These are phyloP conservation scores for Polylopha cassiicola DNA, from an alignment of 2,888 invertebrate species.

Conservation along the genomic window DNA sequence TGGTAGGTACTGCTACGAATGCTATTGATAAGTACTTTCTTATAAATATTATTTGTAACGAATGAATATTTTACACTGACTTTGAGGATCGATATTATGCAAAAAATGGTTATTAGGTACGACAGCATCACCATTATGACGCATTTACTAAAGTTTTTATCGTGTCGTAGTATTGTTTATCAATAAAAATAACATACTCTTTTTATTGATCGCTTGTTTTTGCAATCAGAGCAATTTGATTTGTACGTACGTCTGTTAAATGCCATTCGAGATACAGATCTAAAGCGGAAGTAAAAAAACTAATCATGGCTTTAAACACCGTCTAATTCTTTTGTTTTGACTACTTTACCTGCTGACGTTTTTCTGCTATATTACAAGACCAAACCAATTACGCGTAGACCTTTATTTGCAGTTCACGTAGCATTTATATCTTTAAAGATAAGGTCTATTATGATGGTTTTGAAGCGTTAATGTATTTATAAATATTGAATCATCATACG, in stretches of 20 bases:
- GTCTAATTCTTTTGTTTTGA: conserved; percentile 24
- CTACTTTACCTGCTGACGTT: conserved; percentile 14
- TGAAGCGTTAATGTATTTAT: neutral
- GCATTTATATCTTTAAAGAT: neutral
- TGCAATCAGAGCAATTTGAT: conserved; percentile 9
- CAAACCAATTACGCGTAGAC: conserved; percentile 9
- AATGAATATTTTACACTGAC: too few relatives aligned
- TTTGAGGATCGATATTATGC: too few relatives aligned
- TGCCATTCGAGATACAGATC: conserved; percentile 19
- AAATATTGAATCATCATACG: conserved; percentile 15
- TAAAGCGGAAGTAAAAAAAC: conserved; percentile 17
- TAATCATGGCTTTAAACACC: conserved; percentile 21
- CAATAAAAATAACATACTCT: too few relatives aligned
- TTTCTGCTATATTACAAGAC: conserved; percentile 2
- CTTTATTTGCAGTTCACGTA: neutral
- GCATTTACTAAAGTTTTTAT: too few relatives aligned
- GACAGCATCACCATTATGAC: too few relatives aligned
- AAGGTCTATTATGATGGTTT: conserved; percentile 2
- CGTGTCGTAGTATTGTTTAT: too few relatives aligned
- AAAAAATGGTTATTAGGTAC: too few relatives aligned
- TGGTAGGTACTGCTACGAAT: too few relatives aligned
- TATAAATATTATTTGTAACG: too few relatives aligned
- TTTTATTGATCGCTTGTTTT: too few relatives aligned
- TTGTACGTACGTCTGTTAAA: conserved; percentile 1
- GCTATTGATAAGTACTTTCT: too few relatives aligned